Base-by-base conservation (phyloP, 2,113 vertebrate genomes). In the Dasyurus viverrinus region DNA sequence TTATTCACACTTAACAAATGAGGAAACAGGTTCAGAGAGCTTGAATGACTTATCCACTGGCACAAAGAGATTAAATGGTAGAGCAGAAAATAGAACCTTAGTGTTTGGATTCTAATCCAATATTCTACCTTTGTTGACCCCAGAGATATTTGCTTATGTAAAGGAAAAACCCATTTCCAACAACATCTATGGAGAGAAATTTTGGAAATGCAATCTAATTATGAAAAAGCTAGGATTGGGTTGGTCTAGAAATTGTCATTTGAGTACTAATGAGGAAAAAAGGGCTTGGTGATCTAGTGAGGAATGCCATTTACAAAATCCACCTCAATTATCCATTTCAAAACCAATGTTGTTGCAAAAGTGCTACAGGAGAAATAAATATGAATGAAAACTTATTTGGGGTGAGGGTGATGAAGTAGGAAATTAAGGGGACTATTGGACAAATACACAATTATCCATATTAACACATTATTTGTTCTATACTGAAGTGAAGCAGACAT, bases 331-430 rank as follows among this genome's bases (percentile, higher is more conserved):
- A 92, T 7, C 23, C 9, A 42, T 46, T 3, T 55, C 14, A 57
- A 93, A 95, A 94, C 48, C 6, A 16, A 91, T 96, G 52, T 93
- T 23, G 50, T 0, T 27, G 24, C 93, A 26, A 55, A 91, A 92
- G 84, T 1, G 22, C 94, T 94, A 92, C 0, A n/a, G n/a, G 76
- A n/a, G 47, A 94, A 95, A 92, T 6, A 23, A 42, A 27, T 42
- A 90, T 91, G 97, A 93, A 36, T 96, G 60, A 54, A 93, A 97
- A 95, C 54, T 36, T 12, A 19, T 48, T 25, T 76, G 50, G 52
- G 48, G 68, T 90, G 42, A 60, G 68, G 5, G 3, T n/a, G 22
- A 89, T 94, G 36, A 42, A 9, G 93, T 84, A 90, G 52, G 92
- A 96, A 90, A 84, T 55, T 36, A 42, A 93, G n/a, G 89, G 89